Percentiles rank a stretch among this genome's conserved stretches.
Evolutionary conservation across 2,797 vertebrate species (phyloP).

Genomic region (Parauchenoglanis punctatus): DNA sequence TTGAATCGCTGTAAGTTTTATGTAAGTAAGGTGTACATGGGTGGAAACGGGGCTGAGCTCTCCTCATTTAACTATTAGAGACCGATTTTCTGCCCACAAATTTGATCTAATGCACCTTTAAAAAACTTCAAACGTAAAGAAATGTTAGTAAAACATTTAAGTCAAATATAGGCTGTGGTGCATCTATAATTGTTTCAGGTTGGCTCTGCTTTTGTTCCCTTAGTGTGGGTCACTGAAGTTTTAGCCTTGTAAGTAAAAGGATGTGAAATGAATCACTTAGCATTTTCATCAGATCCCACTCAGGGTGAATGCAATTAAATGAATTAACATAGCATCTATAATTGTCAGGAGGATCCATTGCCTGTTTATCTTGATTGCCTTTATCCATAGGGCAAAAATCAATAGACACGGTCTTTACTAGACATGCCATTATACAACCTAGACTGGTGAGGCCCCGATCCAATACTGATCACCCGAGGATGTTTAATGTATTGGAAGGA

Average conservation of each 20-base stretch:
- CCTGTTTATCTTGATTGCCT: background rate
- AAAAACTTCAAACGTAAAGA: background rate
- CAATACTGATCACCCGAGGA: background rate
- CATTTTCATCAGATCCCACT: background rate
- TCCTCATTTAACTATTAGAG: background rate
- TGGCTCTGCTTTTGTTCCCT: background rate
- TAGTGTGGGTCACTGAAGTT: background rate
- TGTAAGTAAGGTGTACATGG: background rate
- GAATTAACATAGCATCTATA: background rate
- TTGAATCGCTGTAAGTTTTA: background rate
- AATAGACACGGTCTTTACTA: background rate
- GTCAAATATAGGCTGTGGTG: background rate
- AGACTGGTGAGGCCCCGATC: background rate
- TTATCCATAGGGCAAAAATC: conserved; percentile 6
- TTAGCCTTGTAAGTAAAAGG: conserved; percentile 5
- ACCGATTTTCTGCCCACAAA: background rate
- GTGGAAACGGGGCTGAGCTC: background rate
- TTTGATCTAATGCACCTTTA: background rate
- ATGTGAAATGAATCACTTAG: background rate
- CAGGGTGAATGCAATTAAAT: background rate
- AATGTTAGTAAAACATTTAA: background rate
- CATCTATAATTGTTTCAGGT: background rate
- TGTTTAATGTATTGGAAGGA: background rate
- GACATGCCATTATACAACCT: background rate
- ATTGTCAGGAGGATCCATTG: background rate